phyloP scores from a whole-genome alignment of 2,797 vertebrate genomes.

The Sebastes oblongus region DNA sequence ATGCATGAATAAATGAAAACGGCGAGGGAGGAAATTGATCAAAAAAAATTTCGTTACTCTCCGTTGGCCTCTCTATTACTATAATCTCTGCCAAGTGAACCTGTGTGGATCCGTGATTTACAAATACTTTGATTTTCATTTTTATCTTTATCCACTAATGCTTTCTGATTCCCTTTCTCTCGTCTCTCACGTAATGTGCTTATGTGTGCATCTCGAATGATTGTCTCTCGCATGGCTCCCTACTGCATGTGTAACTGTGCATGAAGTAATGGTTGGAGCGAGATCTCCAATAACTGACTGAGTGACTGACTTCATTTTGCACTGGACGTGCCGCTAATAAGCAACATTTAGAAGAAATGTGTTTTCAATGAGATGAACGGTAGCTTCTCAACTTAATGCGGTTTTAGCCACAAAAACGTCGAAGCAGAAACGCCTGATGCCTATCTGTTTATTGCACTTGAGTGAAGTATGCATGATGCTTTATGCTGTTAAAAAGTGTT shows the following conservation, averaged over 20 bases:
- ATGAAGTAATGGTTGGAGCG: slow-evolving; percentile 23
- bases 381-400: neutral
- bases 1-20: neutral
- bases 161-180: neutral
- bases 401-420: neutral
- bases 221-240: neutral
- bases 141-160: neutral
- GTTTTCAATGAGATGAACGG: neutral
- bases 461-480: neutral
- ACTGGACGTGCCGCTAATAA: neutral
- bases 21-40: neutral
- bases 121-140: neutral
- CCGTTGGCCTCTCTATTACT: neutral
- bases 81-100: neutral
- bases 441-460: neutral
- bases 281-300: neutral
- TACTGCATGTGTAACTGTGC: slow-evolving; percentile 27
- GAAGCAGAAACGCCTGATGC: neutral
- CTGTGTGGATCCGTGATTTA: neutral
- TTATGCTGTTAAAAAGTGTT: neutral
- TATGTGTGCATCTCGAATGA: slow-evolving; percentile 25
- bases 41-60: neutral
- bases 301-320: slow-evolving; percentile 1
- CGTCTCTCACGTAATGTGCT: neutral
- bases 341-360: neutral